phyloP scores from a whole-genome alignment of 2,797 vertebrate genomes.

The Morus bassanus region DNA sequence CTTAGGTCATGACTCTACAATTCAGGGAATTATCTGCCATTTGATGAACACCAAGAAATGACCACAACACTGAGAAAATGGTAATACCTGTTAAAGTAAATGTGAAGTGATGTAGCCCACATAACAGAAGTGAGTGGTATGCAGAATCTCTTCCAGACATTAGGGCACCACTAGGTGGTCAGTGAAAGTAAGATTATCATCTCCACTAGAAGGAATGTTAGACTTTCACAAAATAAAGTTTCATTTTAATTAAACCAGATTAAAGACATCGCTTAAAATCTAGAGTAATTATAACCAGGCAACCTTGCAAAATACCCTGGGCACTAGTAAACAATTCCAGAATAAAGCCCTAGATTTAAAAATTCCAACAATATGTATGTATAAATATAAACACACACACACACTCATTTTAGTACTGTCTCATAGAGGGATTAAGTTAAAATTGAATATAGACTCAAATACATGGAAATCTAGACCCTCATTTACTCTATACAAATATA shows the following conservation, averaged over 20 bases:
- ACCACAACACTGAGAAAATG: neutral
- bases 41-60: neutral
- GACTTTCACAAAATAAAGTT: conserved; percentile 62
- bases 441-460: conserved; percentile 7
- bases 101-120: conserved; percentile 15
- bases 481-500: neutral
- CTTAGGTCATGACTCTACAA: neutral
- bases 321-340: conserved; percentile 50
- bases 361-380: neutral
- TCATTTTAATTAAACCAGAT: conserved; percentile 58
- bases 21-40: neutral
- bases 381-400: neutral
- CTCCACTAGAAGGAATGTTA: conserved; percentile 35
- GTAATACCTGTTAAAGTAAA: neutral
- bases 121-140: conserved; percentile 27
- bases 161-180: conserved; percentile 63
- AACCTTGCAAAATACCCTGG: conserved; percentile 43
- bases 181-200: conserved; percentile 60
- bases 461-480: neutral
- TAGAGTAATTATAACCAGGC: conserved; percentile 25
- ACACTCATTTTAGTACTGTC: neutral
- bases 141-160: conserved; percentile 64
- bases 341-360: conserved; percentile 51
- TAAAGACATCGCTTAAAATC: conserved; percentile 61
- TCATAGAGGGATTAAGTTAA: conserved; percentile 38